phyloP scores from a whole-genome alignment of 2,888 invertebrate species.

The Rhabditoides inermis region DNA sequence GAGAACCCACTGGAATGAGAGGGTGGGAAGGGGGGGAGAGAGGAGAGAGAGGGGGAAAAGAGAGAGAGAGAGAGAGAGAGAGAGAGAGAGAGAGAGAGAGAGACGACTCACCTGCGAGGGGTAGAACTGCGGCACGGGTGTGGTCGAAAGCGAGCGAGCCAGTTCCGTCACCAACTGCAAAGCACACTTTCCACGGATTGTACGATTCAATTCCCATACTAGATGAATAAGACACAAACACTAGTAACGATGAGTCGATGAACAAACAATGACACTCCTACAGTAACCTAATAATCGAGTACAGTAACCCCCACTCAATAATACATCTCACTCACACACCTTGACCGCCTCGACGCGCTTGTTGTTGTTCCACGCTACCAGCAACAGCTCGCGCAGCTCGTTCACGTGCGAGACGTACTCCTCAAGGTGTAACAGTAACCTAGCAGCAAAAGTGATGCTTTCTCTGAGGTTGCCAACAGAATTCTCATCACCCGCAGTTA shows the following conservation, averaged over 20 bases:
- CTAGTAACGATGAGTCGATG: too few relatives aligned
- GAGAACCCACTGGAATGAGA: constrained; percentile 93
- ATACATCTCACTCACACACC: constrained; percentile 17
- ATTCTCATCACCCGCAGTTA: too few relatives aligned
- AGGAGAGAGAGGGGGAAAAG: not conserved
- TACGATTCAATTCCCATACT: too few relatives aligned
- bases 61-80: not conserved
- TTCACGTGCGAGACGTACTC: constrained; percentile 78
- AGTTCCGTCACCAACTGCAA: constrained; percentile 16
- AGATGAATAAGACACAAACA: too few relatives aligned
- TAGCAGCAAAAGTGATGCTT: too few relatives aligned
- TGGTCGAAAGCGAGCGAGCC: constrained; percentile 8
- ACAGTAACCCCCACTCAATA: not conserved
- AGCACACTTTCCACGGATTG: too few relatives aligned
- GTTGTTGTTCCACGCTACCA: constrained; percentile 84
- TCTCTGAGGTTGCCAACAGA: constrained; percentile 5
- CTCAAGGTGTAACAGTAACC: too few relatives aligned
- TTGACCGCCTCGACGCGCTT: constrained; percentile 62
- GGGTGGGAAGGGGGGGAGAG: constrained; percentile 78
- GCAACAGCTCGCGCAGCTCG: constrained; percentile 80
- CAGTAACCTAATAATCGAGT: too few relatives aligned
- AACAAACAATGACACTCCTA: too few relatives aligned
- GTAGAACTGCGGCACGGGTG: constrained; percentile 10
- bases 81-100: not conserved
- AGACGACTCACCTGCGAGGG: too few relatives aligned